phyloP scores from a whole-genome alignment of 2,113 vertebrate genomes.

The Sander vitreus region DNA sequence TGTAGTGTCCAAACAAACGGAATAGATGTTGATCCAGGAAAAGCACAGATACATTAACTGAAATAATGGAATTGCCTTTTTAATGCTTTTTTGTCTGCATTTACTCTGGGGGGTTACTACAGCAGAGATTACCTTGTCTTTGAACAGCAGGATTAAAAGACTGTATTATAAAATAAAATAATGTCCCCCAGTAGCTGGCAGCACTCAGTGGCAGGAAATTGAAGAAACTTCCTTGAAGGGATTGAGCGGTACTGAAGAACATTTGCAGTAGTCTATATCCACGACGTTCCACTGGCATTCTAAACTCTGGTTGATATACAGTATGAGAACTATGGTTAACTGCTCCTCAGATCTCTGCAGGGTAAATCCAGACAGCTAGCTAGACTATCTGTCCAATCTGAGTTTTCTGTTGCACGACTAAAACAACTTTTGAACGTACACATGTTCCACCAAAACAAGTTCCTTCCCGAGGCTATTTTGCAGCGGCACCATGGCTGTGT shows the following conservation, averaged over 20 bases:
- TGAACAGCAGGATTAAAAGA: neutral
- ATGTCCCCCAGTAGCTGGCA: neutral
- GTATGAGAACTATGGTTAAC: too few relatives aligned
- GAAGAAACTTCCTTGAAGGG: neutral
- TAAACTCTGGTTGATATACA: too few relatives aligned
- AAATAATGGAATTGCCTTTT: neutral
- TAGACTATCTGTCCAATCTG: too few relatives aligned
- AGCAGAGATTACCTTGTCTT: neutral
- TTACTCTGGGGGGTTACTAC: neutral
- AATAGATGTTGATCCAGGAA: neutral
- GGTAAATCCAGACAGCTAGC: too few relatives aligned
- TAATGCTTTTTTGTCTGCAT: neutral
- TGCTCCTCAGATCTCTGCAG: too few relatives aligned
- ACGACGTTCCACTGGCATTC: too few relatives aligned
- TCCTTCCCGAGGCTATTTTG: too few relatives aligned
- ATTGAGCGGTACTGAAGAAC: neutral
- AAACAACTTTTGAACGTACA: too few relatives aligned
- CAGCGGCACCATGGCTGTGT: too few relatives aligned
- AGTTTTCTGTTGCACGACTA: too few relatives aligned
- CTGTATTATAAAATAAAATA: neutral
- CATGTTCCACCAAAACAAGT: too few relatives aligned
- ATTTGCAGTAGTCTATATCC: neutral
- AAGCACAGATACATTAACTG: neutral
- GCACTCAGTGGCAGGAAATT: neutral
- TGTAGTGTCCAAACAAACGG: neutral